Conservation (phyloP, 2,888 invertebrate species). For the Drosophila ezoana region DNA sequence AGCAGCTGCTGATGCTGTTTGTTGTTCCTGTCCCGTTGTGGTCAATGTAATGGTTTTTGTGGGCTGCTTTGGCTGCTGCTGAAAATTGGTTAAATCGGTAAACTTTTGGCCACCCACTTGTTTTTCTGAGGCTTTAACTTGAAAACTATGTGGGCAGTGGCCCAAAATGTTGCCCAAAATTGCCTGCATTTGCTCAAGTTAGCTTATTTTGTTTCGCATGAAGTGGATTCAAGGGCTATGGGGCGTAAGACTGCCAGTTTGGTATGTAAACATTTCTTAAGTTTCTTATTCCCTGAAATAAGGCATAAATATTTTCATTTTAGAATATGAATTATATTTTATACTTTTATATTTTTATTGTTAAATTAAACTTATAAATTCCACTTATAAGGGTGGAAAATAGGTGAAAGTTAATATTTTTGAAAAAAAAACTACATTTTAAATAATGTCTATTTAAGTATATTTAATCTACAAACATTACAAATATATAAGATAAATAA, state of each 20-base stretch:
- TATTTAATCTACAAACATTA: no score
- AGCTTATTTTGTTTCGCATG: slow-evolving; percentile 11
- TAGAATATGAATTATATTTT: background rate
- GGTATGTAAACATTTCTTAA: no score
- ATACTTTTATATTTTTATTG: background rate
- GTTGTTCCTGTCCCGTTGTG: slow-evolving; percentile 61
- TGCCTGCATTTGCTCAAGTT: slow-evolving; percentile 24
- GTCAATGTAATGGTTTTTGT: slow-evolving; percentile 63
- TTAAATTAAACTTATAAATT: background rate
- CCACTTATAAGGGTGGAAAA: background rate
- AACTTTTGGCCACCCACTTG: slow-evolving; percentile 50
- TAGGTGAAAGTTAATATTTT: no score
- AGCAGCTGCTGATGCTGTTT: slow-evolving; percentile 33
- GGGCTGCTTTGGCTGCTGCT: slow-evolving; percentile 25
- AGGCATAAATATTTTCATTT: no score
- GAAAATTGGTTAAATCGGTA: slow-evolving; percentile 70
- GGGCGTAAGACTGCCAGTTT: background rate
- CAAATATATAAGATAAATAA: no score
- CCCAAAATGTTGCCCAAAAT: slow-evolving; percentile 25
- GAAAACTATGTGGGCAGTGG: slow-evolving; percentile 39
- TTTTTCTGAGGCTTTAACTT: slow-evolving; percentile 41
- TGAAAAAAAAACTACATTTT: no score
- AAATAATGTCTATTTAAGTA: no score
- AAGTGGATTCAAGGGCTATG: background rate
- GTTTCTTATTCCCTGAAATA: background rate